These are phyloP conservation scores for Torymus aiolomorphi DNA, from an alignment of 2,888 invertebrate species.

Conservation along the genomic window DNA sequence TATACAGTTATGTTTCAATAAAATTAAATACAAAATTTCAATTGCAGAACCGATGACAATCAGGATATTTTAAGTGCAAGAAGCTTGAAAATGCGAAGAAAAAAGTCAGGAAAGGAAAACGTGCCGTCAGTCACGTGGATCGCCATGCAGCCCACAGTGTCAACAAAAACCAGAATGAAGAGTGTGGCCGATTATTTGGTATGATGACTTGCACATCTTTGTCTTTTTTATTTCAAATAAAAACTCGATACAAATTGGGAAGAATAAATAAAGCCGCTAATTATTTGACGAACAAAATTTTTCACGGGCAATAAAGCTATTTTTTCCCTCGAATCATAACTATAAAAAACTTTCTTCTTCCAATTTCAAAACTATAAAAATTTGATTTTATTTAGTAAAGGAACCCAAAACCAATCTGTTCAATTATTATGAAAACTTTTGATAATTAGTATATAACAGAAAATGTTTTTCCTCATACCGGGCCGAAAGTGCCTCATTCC, in stretches of 20 bases:
- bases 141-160: constrained; percentile 7
- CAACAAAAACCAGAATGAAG: constrained; percentile 32
- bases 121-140: constrained; percentile 44
- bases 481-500: too few species aligned
- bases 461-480: too few species aligned
- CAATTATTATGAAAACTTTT: neutral
- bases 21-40: too few species aligned
- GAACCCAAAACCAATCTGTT: neutral
- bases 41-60: constrained; percentile 7
- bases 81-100: neutral
- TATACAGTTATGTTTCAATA: too few species aligned
- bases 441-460: neutral
- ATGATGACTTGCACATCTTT: neutral
- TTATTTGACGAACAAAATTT: too few species aligned
- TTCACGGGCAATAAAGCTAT: too few species aligned
- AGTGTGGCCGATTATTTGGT: constrained; percentile 55
- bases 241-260: too few species aligned
- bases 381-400: neutral
- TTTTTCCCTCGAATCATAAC: too few species aligned
- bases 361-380: neutral
- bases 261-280: too few species aligned
- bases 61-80: too few species aligned
- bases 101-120: constrained; percentile 7
- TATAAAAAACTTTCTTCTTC: too few species aligned
- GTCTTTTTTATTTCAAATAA: neutral